Evolutionary conservation across 2,113 vertebrate species (phyloP), one percentile per base, ranked within the genome.

Genomic region (Oryzias melastigma): DNA sequence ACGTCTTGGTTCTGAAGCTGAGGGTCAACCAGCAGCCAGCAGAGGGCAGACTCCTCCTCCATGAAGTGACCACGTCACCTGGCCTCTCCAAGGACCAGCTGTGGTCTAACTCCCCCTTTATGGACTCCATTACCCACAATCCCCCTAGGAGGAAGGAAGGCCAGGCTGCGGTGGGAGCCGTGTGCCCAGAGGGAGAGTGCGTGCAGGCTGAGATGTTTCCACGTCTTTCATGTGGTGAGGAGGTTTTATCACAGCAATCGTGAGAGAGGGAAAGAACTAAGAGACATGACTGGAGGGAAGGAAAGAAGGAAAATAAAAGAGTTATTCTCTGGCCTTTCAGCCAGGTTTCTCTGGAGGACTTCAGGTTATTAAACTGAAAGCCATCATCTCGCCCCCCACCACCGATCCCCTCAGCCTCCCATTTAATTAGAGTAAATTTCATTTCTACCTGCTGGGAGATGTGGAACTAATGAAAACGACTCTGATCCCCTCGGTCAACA

Each of bases 71-170:
- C 16, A 5, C n/a, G 2, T 22, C 16, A 8, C 41, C 58, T 0
- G 47, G 16, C 40, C 25, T 59, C 40, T 24, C 58, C 7, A 3
- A 52, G 58, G 58, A 57, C 58, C 1, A 6, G 27, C 49, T 41
- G 55, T 42, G 65, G 44, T 65, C 75, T 65, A 62, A 52, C 49
- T 22, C 62, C 65, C 68, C 63, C 80, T 8, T 6, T 27, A 20
- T 25, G 65, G 71, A 80, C 81, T 52, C 25, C 18, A 2, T 77
- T 77, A 73, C 73, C 81, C 78, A 77, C 76, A 80, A 75, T 4
- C 25, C 84, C 78, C 68, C 0, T n/a, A 49, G 69, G 65, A 49
- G 0, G 18, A 73, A 80, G 80, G 46, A 70, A 70, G 61, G 51
- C n/a, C 0, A 49, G 19, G 59, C 59, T 44, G 60, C 3, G 40